Percentiles rank a stretch among this genome's conserved stretches.
Conservation (phyloP, 2,797 vertebrate genomes). For the Salarias fasciatus region DNA sequence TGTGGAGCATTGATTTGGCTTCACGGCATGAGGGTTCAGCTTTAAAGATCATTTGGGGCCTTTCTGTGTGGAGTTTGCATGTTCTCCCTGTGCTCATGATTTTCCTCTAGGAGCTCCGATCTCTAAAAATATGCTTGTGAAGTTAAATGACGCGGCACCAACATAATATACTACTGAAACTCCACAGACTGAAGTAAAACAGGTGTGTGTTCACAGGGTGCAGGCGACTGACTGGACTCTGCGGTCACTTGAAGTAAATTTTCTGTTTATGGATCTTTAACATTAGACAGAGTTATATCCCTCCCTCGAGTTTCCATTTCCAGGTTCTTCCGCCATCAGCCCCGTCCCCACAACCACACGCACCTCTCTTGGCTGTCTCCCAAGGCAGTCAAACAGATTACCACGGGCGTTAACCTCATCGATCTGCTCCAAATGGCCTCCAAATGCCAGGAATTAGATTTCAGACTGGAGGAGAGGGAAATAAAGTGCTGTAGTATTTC, state of each 20-base stretch:
- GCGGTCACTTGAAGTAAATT: conserved; percentile 14
- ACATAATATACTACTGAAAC: too few relatives aligned
- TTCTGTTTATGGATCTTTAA: conserved; percentile 18
- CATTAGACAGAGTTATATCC: conserved; percentile 15
- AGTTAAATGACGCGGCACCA: too few relatives aligned
- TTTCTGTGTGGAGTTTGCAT: too few relatives aligned
- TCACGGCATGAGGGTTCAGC: too few relatives aligned
- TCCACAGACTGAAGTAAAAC: neutral
- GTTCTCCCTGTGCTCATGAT: too few relatives aligned
- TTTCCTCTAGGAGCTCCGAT: too few relatives aligned
- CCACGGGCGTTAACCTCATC: conserved; percentile 70
- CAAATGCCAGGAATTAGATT: conserved; percentile 78
- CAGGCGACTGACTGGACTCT: neutral
- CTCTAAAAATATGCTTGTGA: too few relatives aligned
- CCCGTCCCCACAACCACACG: conserved; percentile 16
- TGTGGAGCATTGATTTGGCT: too few relatives aligned
- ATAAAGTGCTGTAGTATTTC: conserved; percentile 72
- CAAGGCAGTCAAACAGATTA: conserved; percentile 74
- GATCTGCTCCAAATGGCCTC: conserved; percentile 74
- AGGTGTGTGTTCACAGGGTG: too few relatives aligned
- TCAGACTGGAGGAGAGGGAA: conserved; percentile 57
- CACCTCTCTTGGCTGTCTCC: conserved; percentile 60
- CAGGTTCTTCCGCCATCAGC: conserved; percentile 20
- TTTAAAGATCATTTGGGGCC: too few relatives aligned
- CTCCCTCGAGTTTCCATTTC: conserved; percentile 29